phyloP scores from a whole-genome alignment of 2,888 invertebrate genomes.

The Sussaba pulchella region DNA sequence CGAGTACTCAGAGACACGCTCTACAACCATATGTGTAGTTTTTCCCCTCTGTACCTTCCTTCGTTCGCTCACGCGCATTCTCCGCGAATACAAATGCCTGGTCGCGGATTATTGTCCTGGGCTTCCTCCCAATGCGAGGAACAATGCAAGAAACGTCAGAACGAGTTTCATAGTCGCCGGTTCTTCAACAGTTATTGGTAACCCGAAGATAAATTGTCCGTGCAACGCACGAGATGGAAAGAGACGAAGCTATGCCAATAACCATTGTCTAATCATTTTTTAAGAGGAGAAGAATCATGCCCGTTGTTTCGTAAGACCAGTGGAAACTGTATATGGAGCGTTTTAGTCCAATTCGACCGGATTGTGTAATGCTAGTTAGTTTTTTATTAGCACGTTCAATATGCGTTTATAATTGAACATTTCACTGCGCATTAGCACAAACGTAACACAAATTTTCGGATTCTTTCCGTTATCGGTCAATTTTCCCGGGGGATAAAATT shows the following conservation, averaged over 20 bases:
- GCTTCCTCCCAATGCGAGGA: constrained; percentile 33
- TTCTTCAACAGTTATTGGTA: constrained; percentile 13
- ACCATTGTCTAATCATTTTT: background rate
- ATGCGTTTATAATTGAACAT: too few species aligned
- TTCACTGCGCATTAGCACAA: too few species aligned
- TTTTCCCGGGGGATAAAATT: background rate
- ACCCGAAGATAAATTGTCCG: constrained; percentile 1
- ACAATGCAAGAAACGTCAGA: constrained; percentile 38
- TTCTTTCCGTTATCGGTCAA: too few species aligned
- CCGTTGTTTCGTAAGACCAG: background rate
- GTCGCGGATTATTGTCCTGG: constrained; percentile 40
- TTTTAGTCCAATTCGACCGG: background rate
- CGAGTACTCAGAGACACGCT: constrained; percentile 52
- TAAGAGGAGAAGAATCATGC: background rate
- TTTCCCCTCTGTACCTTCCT: background rate
- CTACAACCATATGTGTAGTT: constrained; percentile 15
- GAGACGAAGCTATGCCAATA: background rate
- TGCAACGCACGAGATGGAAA: background rate
- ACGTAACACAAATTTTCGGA: too few species aligned
- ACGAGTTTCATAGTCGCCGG: background rate
- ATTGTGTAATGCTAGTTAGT: too few species aligned
- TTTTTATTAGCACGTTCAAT: too few species aligned
- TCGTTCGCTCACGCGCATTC: background rate
- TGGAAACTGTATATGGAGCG: background rate
- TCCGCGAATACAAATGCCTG: constrained; percentile 32